Conservation (phyloP, 2,113 vertebrate species). For the Pica pica region DNA sequence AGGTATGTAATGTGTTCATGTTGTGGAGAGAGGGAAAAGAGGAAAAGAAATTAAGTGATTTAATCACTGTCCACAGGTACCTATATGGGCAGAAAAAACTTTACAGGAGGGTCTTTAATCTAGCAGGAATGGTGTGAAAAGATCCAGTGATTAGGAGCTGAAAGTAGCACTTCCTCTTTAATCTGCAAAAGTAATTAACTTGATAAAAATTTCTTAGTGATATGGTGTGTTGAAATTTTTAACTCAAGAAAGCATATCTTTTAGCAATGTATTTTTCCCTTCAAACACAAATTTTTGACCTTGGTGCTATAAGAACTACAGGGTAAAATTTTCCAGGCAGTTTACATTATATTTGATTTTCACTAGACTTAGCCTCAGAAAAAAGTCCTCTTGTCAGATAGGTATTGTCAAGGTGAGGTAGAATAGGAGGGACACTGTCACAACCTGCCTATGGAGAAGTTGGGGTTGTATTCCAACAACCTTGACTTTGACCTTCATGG, state of each 20-base stretch:
- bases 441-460: neutral
- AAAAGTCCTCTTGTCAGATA: neutral
- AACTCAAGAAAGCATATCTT: neutral
- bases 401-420: neutral
- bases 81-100: neutral
- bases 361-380: neutral
- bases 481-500: neutral
- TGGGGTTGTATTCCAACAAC: neutral
- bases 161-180: neutral
- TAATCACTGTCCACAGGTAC: neutral
- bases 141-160: neutral
- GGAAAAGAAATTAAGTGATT: neutral
- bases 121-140: neutral
- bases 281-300: neutral
- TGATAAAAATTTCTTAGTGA: neutral
- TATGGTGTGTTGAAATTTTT: neutral
- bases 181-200: slow-evolving; percentile 22
- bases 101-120: neutral
- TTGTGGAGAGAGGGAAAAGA: neutral
- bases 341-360: neutral
- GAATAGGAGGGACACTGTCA: neutral
- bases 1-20: neutral
- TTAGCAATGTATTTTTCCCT: neutral
- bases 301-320: neutral
- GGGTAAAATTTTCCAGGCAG: neutral